These are phyloP conservation scores for Molanna angustata DNA, from an alignment of 2,888 invertebrate genomes.

Conservation along the genomic window DNA sequence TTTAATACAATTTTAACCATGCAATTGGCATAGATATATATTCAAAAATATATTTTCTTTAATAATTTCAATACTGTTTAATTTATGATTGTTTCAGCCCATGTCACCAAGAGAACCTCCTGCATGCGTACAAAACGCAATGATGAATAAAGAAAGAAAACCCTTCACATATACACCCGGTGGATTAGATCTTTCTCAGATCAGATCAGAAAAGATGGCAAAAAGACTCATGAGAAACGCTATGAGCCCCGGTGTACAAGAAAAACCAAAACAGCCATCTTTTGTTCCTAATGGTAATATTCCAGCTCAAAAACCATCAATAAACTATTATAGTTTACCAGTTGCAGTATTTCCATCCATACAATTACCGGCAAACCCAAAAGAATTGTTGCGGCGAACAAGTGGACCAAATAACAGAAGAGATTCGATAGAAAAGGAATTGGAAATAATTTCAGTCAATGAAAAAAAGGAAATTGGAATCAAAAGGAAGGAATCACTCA, in stretches of 20 bases:
- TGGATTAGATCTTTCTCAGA: constrained; percentile 86
- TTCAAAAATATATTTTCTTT: no score
- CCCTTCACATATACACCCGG: constrained; percentile 95
- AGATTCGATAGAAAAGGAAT: constrained; percentile 22
- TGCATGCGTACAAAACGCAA: constrained; percentile 81
- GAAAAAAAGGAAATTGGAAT: neutral
- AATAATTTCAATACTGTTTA: no score
- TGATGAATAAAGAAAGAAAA: constrained; percentile 92
- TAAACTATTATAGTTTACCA: constrained; percentile 50
- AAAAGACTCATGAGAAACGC: constrained; percentile 61
- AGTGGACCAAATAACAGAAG: constrained; percentile 41
- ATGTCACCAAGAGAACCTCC: constrained; percentile 59
- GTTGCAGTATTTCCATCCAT: constrained; percentile 60
- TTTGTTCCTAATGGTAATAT: constrained; percentile 53
- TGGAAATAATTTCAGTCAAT: neutral
- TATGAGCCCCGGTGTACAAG: constrained; percentile 68
- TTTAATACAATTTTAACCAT: no score
- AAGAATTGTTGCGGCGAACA: constrained; percentile 47
- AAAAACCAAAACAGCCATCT: constrained; percentile 53
- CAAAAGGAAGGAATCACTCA: constrained; percentile 2
- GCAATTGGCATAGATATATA: no score
- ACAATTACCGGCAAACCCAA: constrained; percentile 70
- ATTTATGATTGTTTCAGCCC: constrained; percentile 28
- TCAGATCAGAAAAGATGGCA: constrained; percentile 87
- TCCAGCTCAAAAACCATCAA: constrained; percentile 40